Percentiles rank a stretch among this genome's conserved stretches.
Conservation (phyloP, 64 coral and sea anemone species). For the Pocillopora verrucosa region DNA sequence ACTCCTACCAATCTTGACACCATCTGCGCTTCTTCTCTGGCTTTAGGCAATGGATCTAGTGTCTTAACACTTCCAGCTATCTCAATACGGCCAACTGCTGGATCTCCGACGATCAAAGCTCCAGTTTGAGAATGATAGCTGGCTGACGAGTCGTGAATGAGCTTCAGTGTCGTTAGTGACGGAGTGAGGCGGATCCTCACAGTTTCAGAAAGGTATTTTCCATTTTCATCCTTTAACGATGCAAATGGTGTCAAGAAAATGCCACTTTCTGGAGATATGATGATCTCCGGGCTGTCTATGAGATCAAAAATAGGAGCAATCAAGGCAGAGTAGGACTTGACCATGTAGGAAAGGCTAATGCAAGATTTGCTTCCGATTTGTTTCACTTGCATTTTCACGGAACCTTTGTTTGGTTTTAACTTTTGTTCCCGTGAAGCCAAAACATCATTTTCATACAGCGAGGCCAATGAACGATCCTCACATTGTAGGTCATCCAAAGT, state of each 20-base stretch:
- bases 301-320: background rate
- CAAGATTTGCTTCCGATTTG: background rate
- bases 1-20: constrained; percentile 7
- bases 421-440: background rate
- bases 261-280: constrained; percentile 19
- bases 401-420: background rate
- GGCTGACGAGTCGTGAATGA: background rate
- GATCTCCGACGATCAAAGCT: constrained; percentile 44
- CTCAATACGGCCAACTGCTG: background rate
- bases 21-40: background rate
- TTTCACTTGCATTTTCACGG: background rate
- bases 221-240: constrained; percentile 12
- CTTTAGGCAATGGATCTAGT: background rate
- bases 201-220: constrained; percentile 29
- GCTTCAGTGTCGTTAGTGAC: constrained; percentile 22
- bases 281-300: constrained; percentile 7
- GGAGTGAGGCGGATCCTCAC: constrained; percentile 32
- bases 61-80: background rate
- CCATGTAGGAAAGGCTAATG: too few species aligned
- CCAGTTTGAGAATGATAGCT: background rate
- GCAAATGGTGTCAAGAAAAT: constrained; percentile 13
- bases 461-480: too few species aligned
- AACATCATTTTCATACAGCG: too few species aligned
- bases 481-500: too few species aligned
- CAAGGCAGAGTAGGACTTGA: background rate